A percentile compares a stretch with the other conserved stretches of the same genome.
These are phyloP conservation scores for Octodon degus DNA, from an alignment of 2,113 vertebrate species.

Conservation along the genomic window DNA sequence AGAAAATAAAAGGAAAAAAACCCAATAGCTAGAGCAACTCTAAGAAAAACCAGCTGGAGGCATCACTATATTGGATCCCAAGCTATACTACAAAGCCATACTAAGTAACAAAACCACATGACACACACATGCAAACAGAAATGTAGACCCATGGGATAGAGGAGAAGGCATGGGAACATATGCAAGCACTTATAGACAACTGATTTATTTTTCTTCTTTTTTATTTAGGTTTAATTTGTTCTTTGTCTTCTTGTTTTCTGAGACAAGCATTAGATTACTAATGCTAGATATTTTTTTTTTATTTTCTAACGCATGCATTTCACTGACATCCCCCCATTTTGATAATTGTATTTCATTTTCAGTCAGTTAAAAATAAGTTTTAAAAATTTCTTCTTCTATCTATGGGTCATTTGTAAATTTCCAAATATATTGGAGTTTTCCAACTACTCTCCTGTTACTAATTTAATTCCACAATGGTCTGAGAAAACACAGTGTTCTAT, in stretches of 20 bases:
- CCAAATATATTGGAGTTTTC: neutral
- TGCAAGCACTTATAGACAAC: neutral
- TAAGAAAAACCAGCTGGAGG: neutral
- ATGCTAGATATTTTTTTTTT: neutral
- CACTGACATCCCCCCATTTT: neutral
- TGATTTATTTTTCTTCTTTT: conserved; percentile 8
- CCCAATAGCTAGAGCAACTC: neutral
- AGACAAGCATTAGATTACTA: neutral
- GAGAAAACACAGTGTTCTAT: neutral
- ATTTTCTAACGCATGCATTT: neutral
- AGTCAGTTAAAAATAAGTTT: neutral
- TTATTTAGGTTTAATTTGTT: neutral
- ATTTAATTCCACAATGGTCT: neutral
- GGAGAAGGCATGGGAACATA: neutral
- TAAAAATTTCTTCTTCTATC: neutral
- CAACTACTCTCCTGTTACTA: neutral
- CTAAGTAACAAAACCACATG: neutral
- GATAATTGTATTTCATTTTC: neutral
- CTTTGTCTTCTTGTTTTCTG: neutral
- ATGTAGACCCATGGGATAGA: neutral
- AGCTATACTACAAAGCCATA: neutral
- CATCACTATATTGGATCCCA: neutral
- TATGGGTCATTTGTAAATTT: neutral
- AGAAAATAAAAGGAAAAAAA: neutral
- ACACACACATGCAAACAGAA: neutral